Base-by-base conservation (phyloP, 2,797 vertebrate species). In the Staurois parvus region DNA sequence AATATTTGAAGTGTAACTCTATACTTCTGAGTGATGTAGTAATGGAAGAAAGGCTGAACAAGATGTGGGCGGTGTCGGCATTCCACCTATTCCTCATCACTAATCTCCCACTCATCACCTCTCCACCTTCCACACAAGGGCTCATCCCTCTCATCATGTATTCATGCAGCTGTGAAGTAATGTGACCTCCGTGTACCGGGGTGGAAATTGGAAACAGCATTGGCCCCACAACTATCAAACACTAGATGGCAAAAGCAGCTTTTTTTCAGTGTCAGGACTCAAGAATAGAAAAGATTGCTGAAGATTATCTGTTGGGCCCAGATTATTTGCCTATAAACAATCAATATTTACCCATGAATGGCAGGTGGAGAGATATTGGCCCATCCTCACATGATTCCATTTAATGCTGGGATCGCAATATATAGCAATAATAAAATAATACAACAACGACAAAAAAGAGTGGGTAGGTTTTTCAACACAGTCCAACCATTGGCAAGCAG, bases 1-100 rank as follows among this genome's bases (percentile, higher is more conserved):
- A 84, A 76, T 59, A 59, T 56, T 78, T 78, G 48, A 42, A 48
- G 52, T 70, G 74, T 84, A 72, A 84, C 68, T 34, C 75, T 62
- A 85, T 73, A 73, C 15, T 67, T 79, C 80, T 64, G 59, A 73
- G 42, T 24, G 68, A 67, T 80, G 56, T 67, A 28, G 30, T 79
- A 79, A 67, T 80, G 62, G 70, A 85, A 85, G 29, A 68, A 56
- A 42, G 21, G 28, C 72, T 26, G 69, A n/a, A 72, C 69, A 68
- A 73, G 59, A 68, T 66, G 37, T 79, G 69, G 56, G 52, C 59
- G 62, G 77, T 68, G 70, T 74, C 69, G 64, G 56, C 26, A 52
- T 84, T 84, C 75, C 67, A 72, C 24, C 37, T 30, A 56, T 28
- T 64, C 28, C 62, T 66, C 77, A 68, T 72, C 37, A 48, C 68